Evolutionary conservation across 2,113 vertebrate species (phyloP), one percentile per base, ranked within the genome.

Genomic region (Pelvicachromis taeniatus): DNA sequence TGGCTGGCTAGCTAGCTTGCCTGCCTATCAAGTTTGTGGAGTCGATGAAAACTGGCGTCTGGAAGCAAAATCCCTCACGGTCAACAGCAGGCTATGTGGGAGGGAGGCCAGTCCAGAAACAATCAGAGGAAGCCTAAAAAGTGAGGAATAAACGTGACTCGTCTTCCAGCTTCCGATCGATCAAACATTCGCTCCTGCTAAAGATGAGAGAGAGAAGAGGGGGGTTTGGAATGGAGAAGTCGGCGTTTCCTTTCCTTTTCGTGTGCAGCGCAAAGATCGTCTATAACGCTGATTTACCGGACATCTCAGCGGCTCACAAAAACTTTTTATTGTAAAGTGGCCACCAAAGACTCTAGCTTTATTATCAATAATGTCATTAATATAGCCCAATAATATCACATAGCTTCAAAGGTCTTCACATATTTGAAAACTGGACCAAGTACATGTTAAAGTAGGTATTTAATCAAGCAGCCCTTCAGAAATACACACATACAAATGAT

Each of bases 201-300:
- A 88, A 90, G 85, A 85, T 85, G 86, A 81, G 86, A 59, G 82
- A 73, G 83, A 73, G 56, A 61, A 70, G 82, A 75, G 65, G 73
- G 86, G 87, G 55, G 73, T 80, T 79, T 6, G 89, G 93, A 91
- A 92, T 89, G 91, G 91, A 94, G 92, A 92, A 93, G 92, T 85
- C 23, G 87, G 89, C 63, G 93, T 93, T 95, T 95, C 93, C 93
- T 94, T 92, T 95, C 92, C 91, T 90, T 94, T 93, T 94, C 92
- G 91, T 86, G 90, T 88, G 91, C 78, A 90, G 90, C 58, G 9
- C 91, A 19, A 70, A 95, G 93, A 92, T 94, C 92, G 85, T 94
- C 86, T 90, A 52, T 70, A 7, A 1, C 6, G 1, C 14, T 6
- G 40, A 45, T 7, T 52, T 33, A 50, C 70, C 26, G 26, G 26